Conservation (phyloP, 2,797 vertebrate genomes). For the Chelidonichthys spinosus region DNA sequence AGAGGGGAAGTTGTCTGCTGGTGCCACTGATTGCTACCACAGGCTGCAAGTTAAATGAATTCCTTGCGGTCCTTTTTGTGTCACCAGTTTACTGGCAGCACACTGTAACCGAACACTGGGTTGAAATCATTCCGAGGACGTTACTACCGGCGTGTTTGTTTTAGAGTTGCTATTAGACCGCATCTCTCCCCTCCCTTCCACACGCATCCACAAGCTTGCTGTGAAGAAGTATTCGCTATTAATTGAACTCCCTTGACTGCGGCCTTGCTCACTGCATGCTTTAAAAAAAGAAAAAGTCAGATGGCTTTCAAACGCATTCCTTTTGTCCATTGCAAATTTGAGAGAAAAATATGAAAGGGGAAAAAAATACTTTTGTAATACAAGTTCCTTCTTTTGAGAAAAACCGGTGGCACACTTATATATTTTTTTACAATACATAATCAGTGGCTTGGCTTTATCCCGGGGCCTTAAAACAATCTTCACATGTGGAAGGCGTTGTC, state of each 20-base stretch:
- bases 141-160: background rate
- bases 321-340: background rate
- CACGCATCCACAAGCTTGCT: background rate
- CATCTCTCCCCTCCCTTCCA: background rate
- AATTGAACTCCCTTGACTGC: constrained; percentile 3
- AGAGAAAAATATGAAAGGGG: background rate
- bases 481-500: constrained; percentile 52
- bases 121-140: constrained; percentile 17
- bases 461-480: constrained; percentile 21
- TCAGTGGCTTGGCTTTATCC: constrained; percentile 24
- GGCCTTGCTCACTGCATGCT: background rate
- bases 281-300: background rate
- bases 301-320: constrained; percentile 21
- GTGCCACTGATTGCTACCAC: constrained; percentile 26
- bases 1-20: constrained; percentile 7
- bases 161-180: constrained; percentile 2
- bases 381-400: background rate
- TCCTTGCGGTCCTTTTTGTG: constrained; percentile 25
- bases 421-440: constrained; percentile 9
- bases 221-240: constrained; percentile 8
- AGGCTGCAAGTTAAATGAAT: constrained; percentile 37
- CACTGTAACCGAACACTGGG: background rate
- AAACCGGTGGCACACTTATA: background rate
- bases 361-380: background rate
- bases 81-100: constrained; percentile 20